phyloP scores from a whole-genome alignment of 2,888 invertebrate species.

The Altica lythri region DNA sequence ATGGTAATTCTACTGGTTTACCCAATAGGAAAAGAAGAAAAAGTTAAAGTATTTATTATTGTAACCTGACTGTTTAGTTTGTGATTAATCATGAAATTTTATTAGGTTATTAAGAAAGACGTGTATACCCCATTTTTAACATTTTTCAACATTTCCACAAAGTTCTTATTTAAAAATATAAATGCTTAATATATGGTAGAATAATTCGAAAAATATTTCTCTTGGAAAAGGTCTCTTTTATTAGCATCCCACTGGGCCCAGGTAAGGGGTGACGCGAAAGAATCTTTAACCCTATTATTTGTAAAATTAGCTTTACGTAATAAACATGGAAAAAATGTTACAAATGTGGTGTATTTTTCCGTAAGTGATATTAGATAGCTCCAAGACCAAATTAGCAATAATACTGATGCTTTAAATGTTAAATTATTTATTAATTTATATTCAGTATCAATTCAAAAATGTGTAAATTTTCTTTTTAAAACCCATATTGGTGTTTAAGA shows the following conservation, averaged over 20 bases:
- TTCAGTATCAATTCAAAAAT: slow-evolving; percentile 1
- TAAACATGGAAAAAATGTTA: too few relatives aligned
- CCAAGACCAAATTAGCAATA: slow-evolving; percentile 26
- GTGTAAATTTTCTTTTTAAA: background rate
- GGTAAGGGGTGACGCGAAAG: too few relatives aligned
- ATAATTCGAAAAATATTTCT: too few relatives aligned
- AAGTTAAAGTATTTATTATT: background rate
- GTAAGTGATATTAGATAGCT: slow-evolving; percentile 24
- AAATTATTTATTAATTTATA: slow-evolving; percentile 24
- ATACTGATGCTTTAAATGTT: slow-evolving; percentile 19
- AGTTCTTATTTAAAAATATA: too few relatives aligned
- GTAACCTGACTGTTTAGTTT: background rate
- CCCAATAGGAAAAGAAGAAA: slow-evolving; percentile 15
- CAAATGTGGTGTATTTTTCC: background rate
- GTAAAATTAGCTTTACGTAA: too few relatives aligned
- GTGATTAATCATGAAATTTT: too few relatives aligned
- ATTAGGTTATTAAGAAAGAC: background rate
- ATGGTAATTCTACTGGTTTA: slow-evolving; percentile 2
- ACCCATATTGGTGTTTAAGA: slow-evolving; percentile 24
- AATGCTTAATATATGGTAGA: too few relatives aligned
- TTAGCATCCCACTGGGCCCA: too few relatives aligned
- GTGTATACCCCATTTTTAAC: background rate
- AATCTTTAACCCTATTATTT: too few relatives aligned
- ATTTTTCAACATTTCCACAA: background rate
- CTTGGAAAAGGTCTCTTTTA: too few relatives aligned